phyloP scores from a whole-genome alignment of 2,113 vertebrate genomes.

The Eurystomus gularis region DNA sequence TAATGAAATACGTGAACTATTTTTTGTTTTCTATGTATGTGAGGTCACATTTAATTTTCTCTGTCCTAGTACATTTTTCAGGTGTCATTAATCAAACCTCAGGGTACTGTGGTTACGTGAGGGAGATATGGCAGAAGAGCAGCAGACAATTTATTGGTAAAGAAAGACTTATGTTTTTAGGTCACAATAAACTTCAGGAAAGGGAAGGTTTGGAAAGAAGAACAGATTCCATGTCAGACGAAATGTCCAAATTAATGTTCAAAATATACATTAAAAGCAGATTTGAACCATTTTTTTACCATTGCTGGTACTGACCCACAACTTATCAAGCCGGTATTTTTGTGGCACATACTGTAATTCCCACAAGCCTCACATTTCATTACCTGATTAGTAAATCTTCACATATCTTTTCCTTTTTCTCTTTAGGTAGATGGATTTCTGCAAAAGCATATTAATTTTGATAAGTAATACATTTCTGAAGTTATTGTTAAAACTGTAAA shows the following conservation, averaged over 20 bases:
- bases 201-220: not conserved
- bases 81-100: not conserved
- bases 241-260: not conserved
- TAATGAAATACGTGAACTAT: not conserved
- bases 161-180: not conserved
- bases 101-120: not conserved
- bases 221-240: not conserved
- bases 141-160: not conserved
- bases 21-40: not conserved
- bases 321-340: not conserved
- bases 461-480: conserved; percentile 77
- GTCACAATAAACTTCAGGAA: not conserved
- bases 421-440: conserved; percentile 76
- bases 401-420: not conserved
- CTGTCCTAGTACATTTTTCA: not conserved
- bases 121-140: not conserved
- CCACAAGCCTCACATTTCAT: not conserved
- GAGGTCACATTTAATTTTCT: not conserved
- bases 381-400: not conserved
- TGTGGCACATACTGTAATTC: not conserved
- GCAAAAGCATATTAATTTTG: conserved; percentile 79
- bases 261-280: not conserved
- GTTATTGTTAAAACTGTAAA: conserved; percentile 72
- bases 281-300: not conserved
- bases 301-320: not conserved